Conservation (phyloP, 2,888 invertebrate genomes). For the Pelosia muscerda region DNA sequence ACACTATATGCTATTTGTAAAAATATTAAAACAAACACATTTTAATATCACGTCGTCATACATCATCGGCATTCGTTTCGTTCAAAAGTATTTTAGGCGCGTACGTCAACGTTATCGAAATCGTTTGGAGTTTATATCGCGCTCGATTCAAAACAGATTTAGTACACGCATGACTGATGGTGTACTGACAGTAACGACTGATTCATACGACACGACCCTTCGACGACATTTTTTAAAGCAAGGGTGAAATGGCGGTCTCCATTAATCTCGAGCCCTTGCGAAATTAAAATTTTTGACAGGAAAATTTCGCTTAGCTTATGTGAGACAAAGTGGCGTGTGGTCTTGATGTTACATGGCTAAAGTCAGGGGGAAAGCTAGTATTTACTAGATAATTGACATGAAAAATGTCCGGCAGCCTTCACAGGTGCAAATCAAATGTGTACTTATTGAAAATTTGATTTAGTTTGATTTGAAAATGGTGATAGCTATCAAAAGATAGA, state of each 20-base stretch:
- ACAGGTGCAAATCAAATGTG: neutral
- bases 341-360: neutral
- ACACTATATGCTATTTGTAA: neutral
- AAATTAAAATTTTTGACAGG: conserved; percentile 37
- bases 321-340: conserved; percentile 17
- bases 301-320: conserved; percentile 20
- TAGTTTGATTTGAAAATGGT: too few species aligned
- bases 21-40: conserved; percentile 4
- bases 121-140: conserved; percentile 44
- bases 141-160: conserved; percentile 65
- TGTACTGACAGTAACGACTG: conserved; percentile 71
- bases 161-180: conserved; percentile 78
- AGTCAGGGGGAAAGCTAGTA: neutral
- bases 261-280: conserved; percentile 70
- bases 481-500: too few species aligned
- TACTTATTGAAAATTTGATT: neutral
- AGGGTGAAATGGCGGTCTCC: conserved; percentile 69
- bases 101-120: conserved; percentile 47
- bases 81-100: conserved; percentile 36
- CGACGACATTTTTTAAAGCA: conserved; percentile 72
- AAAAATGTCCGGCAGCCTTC: neutral
- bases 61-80: conserved; percentile 22
- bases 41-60: conserved; percentile 19
- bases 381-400: neutral
- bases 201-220: conserved; percentile 73